Evolutionary conservation across 2,888 invertebrate species (phyloP).

Genomic region (Limnephilus auricula): DNA sequence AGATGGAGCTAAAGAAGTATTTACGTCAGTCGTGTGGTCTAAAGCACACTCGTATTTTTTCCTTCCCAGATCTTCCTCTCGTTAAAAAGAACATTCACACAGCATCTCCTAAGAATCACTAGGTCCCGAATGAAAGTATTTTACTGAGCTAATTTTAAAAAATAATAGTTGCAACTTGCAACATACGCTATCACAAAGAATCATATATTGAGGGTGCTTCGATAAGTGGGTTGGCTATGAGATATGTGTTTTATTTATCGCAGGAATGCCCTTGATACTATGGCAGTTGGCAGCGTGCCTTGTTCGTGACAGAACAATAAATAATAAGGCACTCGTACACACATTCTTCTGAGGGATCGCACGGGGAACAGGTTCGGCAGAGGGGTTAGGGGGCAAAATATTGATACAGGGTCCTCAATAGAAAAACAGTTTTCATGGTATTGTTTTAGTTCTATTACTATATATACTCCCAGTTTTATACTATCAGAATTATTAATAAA

Average conservation of each 20-base stretch:
- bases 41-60: no score
- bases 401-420: neutral
- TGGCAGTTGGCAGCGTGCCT: neutral
- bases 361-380: neutral
- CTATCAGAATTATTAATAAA: no score
- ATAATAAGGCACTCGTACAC: slow-evolving; percentile 56
- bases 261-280: slow-evolving; percentile 9
- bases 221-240: neutral
- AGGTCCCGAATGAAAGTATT: no score
- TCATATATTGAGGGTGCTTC: neutral
- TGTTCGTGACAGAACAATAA: slow-evolving; percentile 61
- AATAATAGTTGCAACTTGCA: neutral
- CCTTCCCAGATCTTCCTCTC: no score
- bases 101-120: no score
- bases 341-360: slow-evolving; percentile 37
- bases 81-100: no score
- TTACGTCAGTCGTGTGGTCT: no score
- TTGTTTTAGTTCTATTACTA: no score
- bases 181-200: slow-evolving; percentile 8
- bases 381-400: neutral
- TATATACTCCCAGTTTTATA: no score
- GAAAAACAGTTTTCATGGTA: neutral
- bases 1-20: no score
- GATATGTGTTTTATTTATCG: slow-evolving; percentile 53
- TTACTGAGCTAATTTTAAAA: neutral